Percentiles rank a stretch among this genome's conserved stretches.
phyloP scores from a whole-genome alignment of 2,797 vertebrate genomes.

The Diplodus sargus region DNA sequence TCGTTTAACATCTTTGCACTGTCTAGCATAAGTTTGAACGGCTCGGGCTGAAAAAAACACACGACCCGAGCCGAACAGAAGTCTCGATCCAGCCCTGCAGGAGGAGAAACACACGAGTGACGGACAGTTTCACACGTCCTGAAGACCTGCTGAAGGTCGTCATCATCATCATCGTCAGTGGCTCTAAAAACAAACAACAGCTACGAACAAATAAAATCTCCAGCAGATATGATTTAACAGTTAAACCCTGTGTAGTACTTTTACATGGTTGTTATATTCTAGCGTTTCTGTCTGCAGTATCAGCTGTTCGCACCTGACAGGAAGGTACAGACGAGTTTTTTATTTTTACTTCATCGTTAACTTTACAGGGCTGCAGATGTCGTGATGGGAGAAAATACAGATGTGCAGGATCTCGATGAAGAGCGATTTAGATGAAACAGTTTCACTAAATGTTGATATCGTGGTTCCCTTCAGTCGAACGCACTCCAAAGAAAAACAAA shows the following conservation, averaged over 20 bases:
- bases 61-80: constrained; percentile 8
- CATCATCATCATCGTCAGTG: neutral
- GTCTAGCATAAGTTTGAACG: constrained; percentile 40
- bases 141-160: neutral
- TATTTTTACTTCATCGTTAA: no score
- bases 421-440: constrained; percentile 6
- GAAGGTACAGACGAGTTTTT: constrained; percentile 28
- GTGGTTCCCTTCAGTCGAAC: constrained; percentile 32
- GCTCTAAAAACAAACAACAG: constrained; percentile 30
- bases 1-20: constrained; percentile 53
- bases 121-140: constrained; percentile 15
- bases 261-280: constrained; percentile 11
- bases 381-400: constrained; percentile 5
- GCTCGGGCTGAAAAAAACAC: constrained; percentile 11
- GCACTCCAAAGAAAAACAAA: neutral
- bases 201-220: constrained; percentile 32
- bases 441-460: neutral
- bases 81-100: constrained; percentile 62
- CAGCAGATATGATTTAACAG: constrained; percentile 66
- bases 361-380: constrained; percentile 9
- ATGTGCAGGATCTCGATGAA: neutral
- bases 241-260: constrained; percentile 45
- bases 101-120: constrained; percentile 17
- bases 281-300: constrained; percentile 10
- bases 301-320: neutral